Conservation (phyloP, 23 tunicate genomes). For the Trididemnum nubilum region DNA sequence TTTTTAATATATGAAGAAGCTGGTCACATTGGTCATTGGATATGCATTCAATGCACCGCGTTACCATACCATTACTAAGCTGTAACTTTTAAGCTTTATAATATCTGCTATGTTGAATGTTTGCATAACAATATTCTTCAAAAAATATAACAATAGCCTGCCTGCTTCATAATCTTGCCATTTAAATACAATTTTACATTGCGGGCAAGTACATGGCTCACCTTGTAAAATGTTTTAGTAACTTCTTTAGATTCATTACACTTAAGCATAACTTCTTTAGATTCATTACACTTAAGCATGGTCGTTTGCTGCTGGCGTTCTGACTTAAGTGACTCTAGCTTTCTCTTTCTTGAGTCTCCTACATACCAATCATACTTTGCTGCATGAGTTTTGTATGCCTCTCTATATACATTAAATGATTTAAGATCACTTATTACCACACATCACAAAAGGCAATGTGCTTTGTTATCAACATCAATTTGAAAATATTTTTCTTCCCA, state of each 20-base stretch:
- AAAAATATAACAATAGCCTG: neutral
- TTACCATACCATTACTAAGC: conserved; percentile 40
- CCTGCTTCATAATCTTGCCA: neutral
- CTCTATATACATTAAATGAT: conserved; percentile 22
- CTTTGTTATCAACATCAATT: conserved; percentile 21
- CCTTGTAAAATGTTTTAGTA: no score
- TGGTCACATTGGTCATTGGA: conserved; percentile 48
- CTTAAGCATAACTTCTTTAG: conserved; percentile 18
- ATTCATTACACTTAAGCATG: conserved; percentile 26
- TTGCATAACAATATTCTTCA: conserved; percentile 9
- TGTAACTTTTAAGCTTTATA: conserved; percentile 48
- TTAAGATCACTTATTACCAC: conserved; percentile 21
- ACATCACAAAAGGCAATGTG: conserved; percentile 34
- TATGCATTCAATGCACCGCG: conserved; percentile 45
- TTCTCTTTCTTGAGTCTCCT: conserved; percentile 49
- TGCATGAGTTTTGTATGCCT: conserved; percentile 45
- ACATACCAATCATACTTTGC: conserved; percentile 39
- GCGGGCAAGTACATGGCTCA: neutral
- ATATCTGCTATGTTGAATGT: conserved; percentile 30
- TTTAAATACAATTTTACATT: neutral
- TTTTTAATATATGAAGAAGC: conserved; percentile 35
- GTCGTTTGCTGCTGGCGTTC: conserved; percentile 35
- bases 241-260: no score
- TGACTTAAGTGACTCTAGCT: conserved; percentile 31
- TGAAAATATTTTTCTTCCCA: conserved; percentile 43